Evolutionary conservation across 2,113 vertebrate species (phyloP).

Genomic region (Atlantisia rogersi): DNA sequence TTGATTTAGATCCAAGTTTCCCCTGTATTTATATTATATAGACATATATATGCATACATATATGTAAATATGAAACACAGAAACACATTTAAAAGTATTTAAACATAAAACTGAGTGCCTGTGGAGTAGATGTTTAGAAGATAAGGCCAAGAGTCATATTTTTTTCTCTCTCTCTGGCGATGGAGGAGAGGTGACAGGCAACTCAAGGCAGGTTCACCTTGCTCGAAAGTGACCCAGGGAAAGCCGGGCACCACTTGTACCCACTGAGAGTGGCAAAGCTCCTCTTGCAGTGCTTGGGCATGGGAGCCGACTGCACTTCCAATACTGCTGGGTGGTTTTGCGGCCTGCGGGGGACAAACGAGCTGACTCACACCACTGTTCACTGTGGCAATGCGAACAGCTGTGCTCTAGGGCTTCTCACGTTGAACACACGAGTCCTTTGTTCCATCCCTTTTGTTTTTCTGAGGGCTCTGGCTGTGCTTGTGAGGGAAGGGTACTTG

Average conservation of each 20-base stretch:
- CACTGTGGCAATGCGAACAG: constrained; percentile 4
- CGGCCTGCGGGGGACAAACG: rapidly evolving
- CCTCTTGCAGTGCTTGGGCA: background rate
- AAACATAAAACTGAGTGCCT: background rate
- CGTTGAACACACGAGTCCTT: constrained; percentile 30
- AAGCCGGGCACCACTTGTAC: background rate
- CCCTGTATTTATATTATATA: background rate
- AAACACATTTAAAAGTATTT: background rate
- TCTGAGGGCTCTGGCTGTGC: constrained; percentile 16
- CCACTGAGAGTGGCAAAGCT: background rate
- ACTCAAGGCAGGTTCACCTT: background rate
- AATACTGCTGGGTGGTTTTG: background rate
- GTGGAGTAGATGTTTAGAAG: background rate
- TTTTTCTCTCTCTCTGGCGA: background rate
- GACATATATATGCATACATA: background rate
- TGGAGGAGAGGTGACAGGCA: background rate
- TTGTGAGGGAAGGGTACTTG: background rate
- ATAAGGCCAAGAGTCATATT: background rate
- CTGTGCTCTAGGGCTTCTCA: constrained; percentile 30
- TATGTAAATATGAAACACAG: background rate
- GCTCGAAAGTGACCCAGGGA: background rate
- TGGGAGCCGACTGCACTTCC: background rate
- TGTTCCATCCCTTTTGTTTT: constrained; percentile 54
- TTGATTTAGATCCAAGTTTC: background rate
- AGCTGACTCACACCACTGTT: constrained; percentile 24